Percentiles rank a stretch among this genome's conserved stretches.
These are phyloP conservation scores for Limnephilus lunatus DNA, from an alignment of 2,888 invertebrate species.

Conservation along the genomic window DNA sequence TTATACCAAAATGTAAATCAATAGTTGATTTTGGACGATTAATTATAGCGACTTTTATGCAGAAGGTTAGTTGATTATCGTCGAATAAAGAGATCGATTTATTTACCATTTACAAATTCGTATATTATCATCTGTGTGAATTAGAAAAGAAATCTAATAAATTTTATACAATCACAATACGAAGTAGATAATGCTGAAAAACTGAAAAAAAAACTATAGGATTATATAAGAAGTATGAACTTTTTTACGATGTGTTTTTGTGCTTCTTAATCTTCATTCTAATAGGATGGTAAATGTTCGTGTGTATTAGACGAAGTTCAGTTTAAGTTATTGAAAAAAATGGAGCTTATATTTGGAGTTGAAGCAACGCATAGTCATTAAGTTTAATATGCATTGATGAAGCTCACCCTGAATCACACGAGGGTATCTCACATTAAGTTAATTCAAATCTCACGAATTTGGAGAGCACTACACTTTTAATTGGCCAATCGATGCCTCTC, in stretches of 20 bases:
- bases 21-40: neutral
- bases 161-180: neutral
- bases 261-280: neutral
- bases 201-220: neutral
- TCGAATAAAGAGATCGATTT: neutral
- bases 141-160: neutral
- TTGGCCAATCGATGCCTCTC: slow-evolving; percentile 63
- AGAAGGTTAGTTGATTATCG: neutral
- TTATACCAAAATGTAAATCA: neutral
- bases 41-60: neutral
- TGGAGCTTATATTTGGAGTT: neutral
- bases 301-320: neutral
- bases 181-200: neutral
- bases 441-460: slow-evolving; percentile 62
- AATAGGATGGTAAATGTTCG: neutral
- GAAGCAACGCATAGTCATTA: slow-evolving; percentile 42
- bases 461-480: slow-evolving; percentile 62
- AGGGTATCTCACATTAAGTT: slow-evolving; percentile 57
- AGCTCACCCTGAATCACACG: slow-evolving; percentile 41
- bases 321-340: neutral
- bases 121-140: neutral
- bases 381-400: slow-evolving; percentile 45
- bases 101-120: neutral
- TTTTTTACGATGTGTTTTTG: neutral
- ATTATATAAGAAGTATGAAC: neutral